A percentile compares a stretch with the other conserved stretches of the same genome.
Conservation (phyloP, 2,113 vertebrate species). For the Stomatorhinus ivindoensis region DNA sequence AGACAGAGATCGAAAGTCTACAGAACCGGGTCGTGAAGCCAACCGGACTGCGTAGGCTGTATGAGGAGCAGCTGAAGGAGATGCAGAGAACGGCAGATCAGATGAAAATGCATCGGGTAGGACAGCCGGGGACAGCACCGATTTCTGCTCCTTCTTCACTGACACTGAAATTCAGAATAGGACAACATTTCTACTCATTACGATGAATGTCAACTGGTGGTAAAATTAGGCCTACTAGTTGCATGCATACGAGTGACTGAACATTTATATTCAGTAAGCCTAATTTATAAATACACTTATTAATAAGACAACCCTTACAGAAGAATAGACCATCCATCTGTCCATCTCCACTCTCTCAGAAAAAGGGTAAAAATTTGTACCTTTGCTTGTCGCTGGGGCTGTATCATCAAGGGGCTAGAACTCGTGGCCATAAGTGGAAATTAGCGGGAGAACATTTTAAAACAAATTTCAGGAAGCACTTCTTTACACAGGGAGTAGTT, state of each 20-base stretch:
- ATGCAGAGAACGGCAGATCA: constrained; percentile 55
- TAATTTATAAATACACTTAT: no score
- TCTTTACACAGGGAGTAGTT: no score
- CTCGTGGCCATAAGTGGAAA: no score
- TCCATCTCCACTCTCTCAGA: no score
- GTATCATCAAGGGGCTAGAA: no score
- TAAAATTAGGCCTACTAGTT: constrained; percentile 28
- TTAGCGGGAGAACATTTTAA: no score
- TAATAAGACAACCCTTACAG: no score
- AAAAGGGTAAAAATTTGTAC: no score
- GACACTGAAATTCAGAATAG: constrained; percentile 31
- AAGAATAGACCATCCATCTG: no score
- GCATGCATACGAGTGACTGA: constrained; percentile 32
- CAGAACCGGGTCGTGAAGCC: constrained; percentile 46
- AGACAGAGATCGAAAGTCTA: constrained; percentile 52
- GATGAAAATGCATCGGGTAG: constrained; percentile 52
- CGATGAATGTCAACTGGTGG: constrained; percentile 48
- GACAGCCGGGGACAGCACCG: neutral
- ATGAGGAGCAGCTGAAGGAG: constrained; percentile 58
- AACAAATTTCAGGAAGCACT: no score
- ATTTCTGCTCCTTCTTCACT: constrained; percentile 34
- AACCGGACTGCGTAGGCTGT: constrained; percentile 48
- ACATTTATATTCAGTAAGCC: no score
- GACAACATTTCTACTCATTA: constrained; percentile 49
- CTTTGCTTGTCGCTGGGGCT: no score